Percentiles rank a stretch among this genome's conserved stretches.
These are phyloP conservation scores for Apocrypta bakeri DNA, from an alignment of 1,140 invertebrate species.

Conservation along the genomic window DNA sequence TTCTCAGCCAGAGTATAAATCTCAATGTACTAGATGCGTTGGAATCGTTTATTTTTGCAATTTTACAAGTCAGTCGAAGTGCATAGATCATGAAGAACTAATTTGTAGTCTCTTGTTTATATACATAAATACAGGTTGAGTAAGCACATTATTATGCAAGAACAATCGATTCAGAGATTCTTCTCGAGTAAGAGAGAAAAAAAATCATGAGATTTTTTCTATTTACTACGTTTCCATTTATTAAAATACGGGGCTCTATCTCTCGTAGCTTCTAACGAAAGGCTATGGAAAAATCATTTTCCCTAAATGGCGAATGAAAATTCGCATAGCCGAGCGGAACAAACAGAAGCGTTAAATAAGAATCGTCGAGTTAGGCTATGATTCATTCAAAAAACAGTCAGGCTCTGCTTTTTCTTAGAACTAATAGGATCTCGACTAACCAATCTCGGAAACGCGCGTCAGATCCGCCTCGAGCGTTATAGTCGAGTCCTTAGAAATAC, in stretches of 20 bases:
- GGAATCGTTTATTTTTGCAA: too few relatives aligned
- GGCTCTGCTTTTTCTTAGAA: constrained; percentile 17
- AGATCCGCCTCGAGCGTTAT: constrained; percentile 3
- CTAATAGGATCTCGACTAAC: constrained; percentile 9
- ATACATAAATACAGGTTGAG: not conserved
- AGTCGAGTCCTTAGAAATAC: not conserved
- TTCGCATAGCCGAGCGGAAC: not conserved
- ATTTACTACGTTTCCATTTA: too few relatives aligned
- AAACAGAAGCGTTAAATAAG: constrained; percentile 11
- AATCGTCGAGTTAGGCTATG: not conserved
- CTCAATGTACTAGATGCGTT: not conserved
- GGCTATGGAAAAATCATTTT: too few relatives aligned
- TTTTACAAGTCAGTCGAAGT: too few relatives aligned
- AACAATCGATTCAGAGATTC: constrained; percentile 20
- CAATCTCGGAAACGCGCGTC: constrained; percentile 17
- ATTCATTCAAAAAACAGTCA: constrained; percentile 30
- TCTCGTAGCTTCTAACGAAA: too few relatives aligned
- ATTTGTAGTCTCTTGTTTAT: too few relatives aligned
- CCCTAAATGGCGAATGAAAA: not conserved
- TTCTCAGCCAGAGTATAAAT: too few relatives aligned
- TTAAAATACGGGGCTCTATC: too few relatives aligned
- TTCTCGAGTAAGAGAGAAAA: not conserved
- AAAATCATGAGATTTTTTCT: too few relatives aligned
- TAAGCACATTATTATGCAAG: constrained; percentile 26
- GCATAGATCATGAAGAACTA: too few relatives aligned